Conservation (phyloP, 2,797 vertebrate genomes). For the Microcaecilia unicolor region DNA sequence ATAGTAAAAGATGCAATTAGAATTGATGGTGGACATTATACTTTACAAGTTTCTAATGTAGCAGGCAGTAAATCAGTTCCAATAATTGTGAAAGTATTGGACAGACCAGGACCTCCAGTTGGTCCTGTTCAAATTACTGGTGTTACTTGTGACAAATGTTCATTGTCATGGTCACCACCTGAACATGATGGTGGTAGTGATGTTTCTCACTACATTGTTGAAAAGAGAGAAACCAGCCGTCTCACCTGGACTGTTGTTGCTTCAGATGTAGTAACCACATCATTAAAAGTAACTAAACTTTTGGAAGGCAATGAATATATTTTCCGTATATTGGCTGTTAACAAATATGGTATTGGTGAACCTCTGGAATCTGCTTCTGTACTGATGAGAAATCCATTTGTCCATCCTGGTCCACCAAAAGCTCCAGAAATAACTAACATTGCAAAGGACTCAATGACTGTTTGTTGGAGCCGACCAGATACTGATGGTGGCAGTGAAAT, state of each 20-base stretch:
- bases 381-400: conserved; percentile 86
- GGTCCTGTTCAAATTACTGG: conserved; percentile 81
- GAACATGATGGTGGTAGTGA: conserved; percentile 87
- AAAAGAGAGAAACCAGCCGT: conserved; percentile 92
- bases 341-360: conserved; percentile 83
- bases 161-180: conserved; percentile 79
- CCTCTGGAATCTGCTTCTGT: conserved; percentile 72
- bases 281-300: conserved; percentile 87
- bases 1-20: conserved; percentile 84
- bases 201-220: conserved; percentile 85
- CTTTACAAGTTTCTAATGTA: conserved; percentile 79
- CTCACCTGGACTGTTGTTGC: conserved; percentile 91
- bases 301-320: conserved; percentile 92
- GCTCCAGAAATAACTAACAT: conserved; percentile 83
- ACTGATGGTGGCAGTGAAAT: conserved; percentile 89
- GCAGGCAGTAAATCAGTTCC: conserved; percentile 82
- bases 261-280: conserved; percentile 69
- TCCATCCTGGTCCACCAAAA: conserved; percentile 82
- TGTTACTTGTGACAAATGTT: conserved; percentile 85
- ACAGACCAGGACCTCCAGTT: conserved; percentile 79
- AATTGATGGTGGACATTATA: conserved; percentile 82
- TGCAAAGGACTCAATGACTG: conserved; percentile 86
- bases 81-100: conserved; percentile 85
- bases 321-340: conserved; percentile 94
- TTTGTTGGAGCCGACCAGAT: conserved; percentile 86